Conservation (phyloP, 2,113 vertebrate species). For the Anas platyrhynchos region DNA sequence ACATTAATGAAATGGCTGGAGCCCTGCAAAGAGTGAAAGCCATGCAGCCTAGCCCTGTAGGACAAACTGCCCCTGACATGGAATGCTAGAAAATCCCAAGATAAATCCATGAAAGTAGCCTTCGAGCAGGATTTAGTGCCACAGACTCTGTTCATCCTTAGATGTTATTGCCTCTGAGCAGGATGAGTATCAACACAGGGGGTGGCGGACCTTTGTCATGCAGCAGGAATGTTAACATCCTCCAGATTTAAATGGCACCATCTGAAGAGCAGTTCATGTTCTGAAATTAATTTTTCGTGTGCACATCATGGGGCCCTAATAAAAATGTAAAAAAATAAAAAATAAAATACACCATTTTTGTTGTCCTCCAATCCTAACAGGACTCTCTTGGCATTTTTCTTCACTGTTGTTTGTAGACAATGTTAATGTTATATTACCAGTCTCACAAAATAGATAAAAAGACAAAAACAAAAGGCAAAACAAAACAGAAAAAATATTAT, state of each 20-base stretch:
- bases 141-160: not conserved
- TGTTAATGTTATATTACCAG: slow-evolving; percentile 31
- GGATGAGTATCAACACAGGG: slow-evolving; percentile 7
- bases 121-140: slow-evolving; percentile 35
- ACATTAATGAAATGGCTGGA: not conserved
- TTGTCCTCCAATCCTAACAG: not conserved
- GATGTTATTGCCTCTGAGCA: slow-evolving; percentile 13
- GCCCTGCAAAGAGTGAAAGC: not conserved
- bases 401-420: not conserved
- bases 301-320: slow-evolving; percentile 66
- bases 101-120: not conserved
- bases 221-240: slow-evolving; percentile 49
- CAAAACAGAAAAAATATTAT: slow-evolving; percentile 14
- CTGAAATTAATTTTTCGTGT: slow-evolving; percentile 70
- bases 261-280: slow-evolving; percentile 53
- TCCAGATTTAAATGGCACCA: slow-evolving; percentile 32
- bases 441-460: not conserved
- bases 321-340: slow-evolving; percentile 22
- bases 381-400: not conserved
- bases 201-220: slow-evolving; percentile 35
- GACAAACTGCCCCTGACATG: not conserved
- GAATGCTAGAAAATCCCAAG: not conserved
- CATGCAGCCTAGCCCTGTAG: not conserved
- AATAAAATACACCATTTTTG: not conserved
- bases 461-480: not conserved